A percentile compares a stretch with the other conserved stretches of the same genome.
phyloP scores from a whole-genome alignment of 2,113 vertebrate genomes.

The Crotalus viridis region DNA sequence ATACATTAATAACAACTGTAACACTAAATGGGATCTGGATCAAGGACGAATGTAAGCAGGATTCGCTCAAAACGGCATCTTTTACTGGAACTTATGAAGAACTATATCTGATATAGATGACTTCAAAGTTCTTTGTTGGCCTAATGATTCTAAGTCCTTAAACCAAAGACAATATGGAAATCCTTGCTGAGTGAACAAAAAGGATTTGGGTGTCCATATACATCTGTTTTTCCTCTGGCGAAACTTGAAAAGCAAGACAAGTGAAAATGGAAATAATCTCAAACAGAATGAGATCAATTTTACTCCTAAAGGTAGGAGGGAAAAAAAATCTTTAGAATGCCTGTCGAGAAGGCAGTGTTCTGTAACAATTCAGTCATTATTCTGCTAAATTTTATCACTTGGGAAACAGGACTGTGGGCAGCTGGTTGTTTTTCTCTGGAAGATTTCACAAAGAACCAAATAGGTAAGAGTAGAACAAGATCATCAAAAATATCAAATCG shows the following conservation, averaged over 20 bases:
- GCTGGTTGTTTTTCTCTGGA: conserved; percentile 17
- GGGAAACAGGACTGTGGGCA: not conserved
- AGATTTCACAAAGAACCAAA: not conserved
- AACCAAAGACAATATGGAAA: not conserved
- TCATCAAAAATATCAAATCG: not conserved
- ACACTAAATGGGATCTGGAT: not conserved
- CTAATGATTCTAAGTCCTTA: not conserved
- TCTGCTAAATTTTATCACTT: not conserved
- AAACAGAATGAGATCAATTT: not conserved
- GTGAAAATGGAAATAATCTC: not conserved
- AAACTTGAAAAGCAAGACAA: not conserved
- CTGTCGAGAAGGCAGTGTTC: not conserved
- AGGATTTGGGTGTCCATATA: fast-evolving
- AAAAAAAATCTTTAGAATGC: not conserved
- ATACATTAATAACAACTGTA: not conserved
- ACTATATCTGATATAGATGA: not conserved
- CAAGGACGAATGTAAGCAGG: not conserved
- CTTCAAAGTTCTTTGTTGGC: not conserved
- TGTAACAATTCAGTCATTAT: conserved; percentile 9
- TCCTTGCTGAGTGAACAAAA: too few relatives aligned
- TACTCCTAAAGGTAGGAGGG: not conserved
- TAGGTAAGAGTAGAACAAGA: conserved; percentile 25
- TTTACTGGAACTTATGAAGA: not conserved
- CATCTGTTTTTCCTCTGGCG: not conserved
- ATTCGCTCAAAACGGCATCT: not conserved